phyloP scores from a whole-genome alignment of 2,888 invertebrate genomes.

The Cartodere bifasciata region DNA sequence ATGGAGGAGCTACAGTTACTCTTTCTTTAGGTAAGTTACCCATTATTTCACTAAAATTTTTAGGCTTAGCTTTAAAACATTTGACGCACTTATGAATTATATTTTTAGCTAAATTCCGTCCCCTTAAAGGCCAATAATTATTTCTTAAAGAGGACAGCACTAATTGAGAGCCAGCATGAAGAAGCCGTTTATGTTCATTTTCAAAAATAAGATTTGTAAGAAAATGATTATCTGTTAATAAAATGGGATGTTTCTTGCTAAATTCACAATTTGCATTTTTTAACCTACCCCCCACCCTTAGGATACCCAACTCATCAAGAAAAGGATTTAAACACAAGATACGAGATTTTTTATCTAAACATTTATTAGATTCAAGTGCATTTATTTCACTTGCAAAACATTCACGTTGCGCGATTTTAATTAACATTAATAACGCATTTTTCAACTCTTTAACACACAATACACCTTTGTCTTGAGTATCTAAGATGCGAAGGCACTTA shows the following conservation, averaged over 20 bases:
- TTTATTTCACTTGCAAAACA: no score
- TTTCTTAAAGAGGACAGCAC: conserved; percentile 12
- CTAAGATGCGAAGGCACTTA: no score
- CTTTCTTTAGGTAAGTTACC: conserved; percentile 14
- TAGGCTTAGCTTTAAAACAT: conserved; percentile 15
- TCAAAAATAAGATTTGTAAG: conserved; percentile 14
- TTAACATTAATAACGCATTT: no score
- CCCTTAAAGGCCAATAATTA: conserved; percentile 14
- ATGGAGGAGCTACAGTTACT: conserved; percentile 12
- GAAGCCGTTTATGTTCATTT: conserved; percentile 12
- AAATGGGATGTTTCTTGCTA: conserved; percentile 13
- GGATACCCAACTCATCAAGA: no score
- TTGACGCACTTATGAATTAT: conserved; percentile 13
- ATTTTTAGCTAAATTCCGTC: conserved; percentile 13
- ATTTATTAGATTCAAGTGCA: no score
- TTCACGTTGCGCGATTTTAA: no score
- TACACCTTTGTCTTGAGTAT: no score
- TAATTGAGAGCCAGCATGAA: conserved; percentile 15
- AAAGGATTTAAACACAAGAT: no score
- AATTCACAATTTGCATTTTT: conserved; percentile 9
- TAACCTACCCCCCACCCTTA: no score
- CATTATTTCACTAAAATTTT: conserved; percentile 12
- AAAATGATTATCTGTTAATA: conserved; percentile 13
- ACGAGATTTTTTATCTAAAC: no score
- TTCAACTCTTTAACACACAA: no score